These are phyloP conservation scores for Tenualosa ilisha DNA, from an alignment of 2,797 vertebrate genomes.

Conservation along the genomic window DNA sequence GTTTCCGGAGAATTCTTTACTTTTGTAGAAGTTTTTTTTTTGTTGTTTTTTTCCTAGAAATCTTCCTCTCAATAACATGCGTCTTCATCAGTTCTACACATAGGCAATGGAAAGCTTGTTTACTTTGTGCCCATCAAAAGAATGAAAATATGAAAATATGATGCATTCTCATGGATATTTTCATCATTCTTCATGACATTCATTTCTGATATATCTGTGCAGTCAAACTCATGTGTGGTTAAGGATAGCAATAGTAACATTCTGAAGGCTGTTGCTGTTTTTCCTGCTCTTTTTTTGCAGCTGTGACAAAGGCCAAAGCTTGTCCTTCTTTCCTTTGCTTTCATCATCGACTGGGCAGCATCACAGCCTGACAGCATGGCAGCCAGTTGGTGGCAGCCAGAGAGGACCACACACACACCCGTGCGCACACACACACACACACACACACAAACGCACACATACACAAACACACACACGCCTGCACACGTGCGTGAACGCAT, in stretches of 20 bases:
- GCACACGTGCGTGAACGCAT: not conserved
- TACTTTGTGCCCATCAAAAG: too few species aligned
- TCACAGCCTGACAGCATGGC: not conserved
- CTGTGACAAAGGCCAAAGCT: not conserved
- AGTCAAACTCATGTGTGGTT: not conserved
- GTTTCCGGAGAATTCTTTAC: not conserved
- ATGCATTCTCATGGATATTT: not conserved
- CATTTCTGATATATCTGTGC: not conserved
- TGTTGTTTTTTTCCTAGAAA: not conserved
- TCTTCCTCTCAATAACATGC: too few species aligned
- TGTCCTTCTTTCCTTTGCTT: not conserved
- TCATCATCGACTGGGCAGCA: not conserved
- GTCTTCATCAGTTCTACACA: too few species aligned
- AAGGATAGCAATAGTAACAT: not conserved
- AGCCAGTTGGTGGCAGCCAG: not conserved
- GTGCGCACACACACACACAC: not conserved
- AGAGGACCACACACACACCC: not conserved
- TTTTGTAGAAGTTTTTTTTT: not conserved
- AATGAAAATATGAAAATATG: too few species aligned
- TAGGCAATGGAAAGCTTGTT: too few species aligned
- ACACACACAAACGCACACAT: not conserved
- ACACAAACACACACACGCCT: not conserved
- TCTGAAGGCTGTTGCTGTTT: not conserved
- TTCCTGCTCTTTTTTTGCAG: not conserved
- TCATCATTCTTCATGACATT: not conserved